Base-by-base conservation (phyloP, 1,140 invertebrate species). In the Drosophila pseudoananassae region DNA sequence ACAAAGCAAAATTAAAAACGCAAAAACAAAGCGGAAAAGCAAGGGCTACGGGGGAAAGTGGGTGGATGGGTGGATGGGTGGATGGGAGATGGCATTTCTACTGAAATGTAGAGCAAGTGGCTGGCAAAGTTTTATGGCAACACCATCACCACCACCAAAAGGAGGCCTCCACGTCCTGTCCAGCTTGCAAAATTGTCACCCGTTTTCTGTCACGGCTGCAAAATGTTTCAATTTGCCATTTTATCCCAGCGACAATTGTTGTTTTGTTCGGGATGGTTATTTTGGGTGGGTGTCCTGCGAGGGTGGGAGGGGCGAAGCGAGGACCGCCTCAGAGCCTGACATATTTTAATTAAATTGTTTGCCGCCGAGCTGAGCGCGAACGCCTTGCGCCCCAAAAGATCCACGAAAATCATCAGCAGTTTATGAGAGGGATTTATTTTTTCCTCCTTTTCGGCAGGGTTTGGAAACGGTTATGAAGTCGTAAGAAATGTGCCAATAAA, bases 291-390 rank as follows among this genome's bases (percentile, higher is more conserved):
- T 31, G 20, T 20, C 20, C 20, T 20, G 20, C 20, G 20, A 20
- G 20, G 20, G 20, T 20, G 20, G 20, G 20, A 20, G 20, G 20
- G n/a, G n/a, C n/a, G n/a, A n/a, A n/a, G n/a, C n/a, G n/a, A n/a
- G n/a, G n/a, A n/a, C n/a, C n/a, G n/a, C n/a, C n/a, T n/a, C n/a
- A n/a, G n/a, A 20, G 20, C 20, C 82, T 77, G 78, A 84, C 81
- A 85, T 85, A 85, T 87, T 85, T 85, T 87, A 85, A 85, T 85
- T 85, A 85, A 85, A 85, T 87, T 85, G 81, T 87, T 81, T 87
- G 74, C 69, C 66, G 45, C 69, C 66, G 47, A 57, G 47, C 43
- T n/a, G 53, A 45, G 33, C 27, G 56, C 23, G 7, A 10, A 10
- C 33, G 33, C 33, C 33, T 27, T 27, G 25, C 33, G 38, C 38